Evolutionary conservation across 2,888 invertebrate genomes (phyloP), one percentile per base, ranked within the genome.

Genomic region (Dyspetes luteomarginatus): DNA sequence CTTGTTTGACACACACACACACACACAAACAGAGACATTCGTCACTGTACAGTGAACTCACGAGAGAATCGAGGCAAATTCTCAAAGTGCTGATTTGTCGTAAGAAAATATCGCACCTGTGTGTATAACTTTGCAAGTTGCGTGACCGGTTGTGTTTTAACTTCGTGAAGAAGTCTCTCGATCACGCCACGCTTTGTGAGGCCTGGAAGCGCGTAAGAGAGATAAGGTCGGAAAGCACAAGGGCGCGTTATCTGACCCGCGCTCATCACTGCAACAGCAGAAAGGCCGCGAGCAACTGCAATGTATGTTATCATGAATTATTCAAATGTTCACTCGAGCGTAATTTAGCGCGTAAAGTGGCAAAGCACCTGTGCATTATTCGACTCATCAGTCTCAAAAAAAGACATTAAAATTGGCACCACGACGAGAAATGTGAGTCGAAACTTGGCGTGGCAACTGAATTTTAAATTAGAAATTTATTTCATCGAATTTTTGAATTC

Each of bases 251-350:
- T 88, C 88, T 86, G 82, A 81, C 77, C 76, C 52, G 67, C 24
- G 41, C 65, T n/a, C 45, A 62, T 36, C n/a, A n/a, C n/a, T 48
- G 55, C 36, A 22, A 71, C 22, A 19, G 64, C 82, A 72, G 82
- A 74, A 83, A 84, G 68, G 67, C 81, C 71, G 68, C 83, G 81
- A 79, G 82, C 30, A 26, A 71, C 24, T 64, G 65, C 50, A 64
- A 22, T 19, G 74, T 82, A 30, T 19, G 74, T 83, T 86, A 82
- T 72, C 85, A 87, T 89, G 89, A 88, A 89, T 89, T 88, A 89
- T 88, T 85, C 88, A 89, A 78, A 43, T 68, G 74, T 45, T 78
- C 73, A 17, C 15, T 73, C 76, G 58, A 68, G 73, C 64, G 77
- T 60, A 76, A 82, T 77, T 68, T 28, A 69, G 58, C 56, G 78